These are phyloP conservation scores for Okamejei kenojei DNA, from an alignment of 2,797 vertebrate species.

Conservation along the genomic window DNA sequence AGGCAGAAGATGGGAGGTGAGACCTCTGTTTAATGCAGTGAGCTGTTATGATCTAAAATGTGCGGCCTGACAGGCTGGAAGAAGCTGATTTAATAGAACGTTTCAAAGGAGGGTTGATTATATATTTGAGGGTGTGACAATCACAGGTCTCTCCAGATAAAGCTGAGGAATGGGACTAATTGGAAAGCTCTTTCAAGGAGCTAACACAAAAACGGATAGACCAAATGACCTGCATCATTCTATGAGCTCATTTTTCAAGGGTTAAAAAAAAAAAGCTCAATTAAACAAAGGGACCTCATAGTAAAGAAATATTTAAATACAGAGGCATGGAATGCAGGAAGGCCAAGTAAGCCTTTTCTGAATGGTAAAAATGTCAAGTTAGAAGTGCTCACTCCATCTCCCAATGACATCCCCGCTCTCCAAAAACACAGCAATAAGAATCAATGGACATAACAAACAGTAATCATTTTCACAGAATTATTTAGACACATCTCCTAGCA, in stretches of 20 bases:
- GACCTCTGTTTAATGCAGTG: neutral
- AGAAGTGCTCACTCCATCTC: neutral
- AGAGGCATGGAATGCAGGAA: neutral
- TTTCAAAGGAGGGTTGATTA: neutral
- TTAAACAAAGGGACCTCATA: neutral
- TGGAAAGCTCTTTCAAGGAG: neutral
- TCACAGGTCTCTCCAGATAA: neutral
- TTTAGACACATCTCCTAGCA: conserved; percentile 7
- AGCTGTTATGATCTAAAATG: neutral
- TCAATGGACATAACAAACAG: conserved; percentile 9
- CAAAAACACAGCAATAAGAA: neutral
- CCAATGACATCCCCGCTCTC: neutral
- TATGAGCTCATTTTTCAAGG: neutral
- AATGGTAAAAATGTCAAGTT: conserved; percentile 23
- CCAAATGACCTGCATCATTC: neutral
- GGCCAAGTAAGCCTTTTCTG: neutral
- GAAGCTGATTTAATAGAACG: neutral
- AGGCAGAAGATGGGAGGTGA: neutral
- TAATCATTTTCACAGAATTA: conserved; percentile 25
- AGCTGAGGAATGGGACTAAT: conserved; percentile 9
- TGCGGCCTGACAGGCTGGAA: neutral
- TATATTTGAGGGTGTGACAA: neutral
- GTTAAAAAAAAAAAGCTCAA: neutral
- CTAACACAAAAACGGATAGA: neutral
- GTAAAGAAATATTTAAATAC: neutral